These are phyloP conservation scores for Anhinga anhinga DNA, from an alignment of 2,113 vertebrate species.

Conservation along the genomic window DNA sequence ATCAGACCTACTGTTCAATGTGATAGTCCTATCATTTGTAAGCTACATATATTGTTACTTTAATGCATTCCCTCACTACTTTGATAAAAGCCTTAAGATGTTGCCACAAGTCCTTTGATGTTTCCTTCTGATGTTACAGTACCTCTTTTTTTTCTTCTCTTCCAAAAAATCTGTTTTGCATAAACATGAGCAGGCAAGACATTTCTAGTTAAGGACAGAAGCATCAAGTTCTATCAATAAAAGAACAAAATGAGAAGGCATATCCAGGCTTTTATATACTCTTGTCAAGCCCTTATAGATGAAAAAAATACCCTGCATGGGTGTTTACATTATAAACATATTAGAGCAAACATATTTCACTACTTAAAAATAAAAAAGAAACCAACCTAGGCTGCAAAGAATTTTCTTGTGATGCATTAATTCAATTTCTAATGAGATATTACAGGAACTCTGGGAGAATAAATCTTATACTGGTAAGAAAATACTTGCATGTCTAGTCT, in stretches of 20 bases:
- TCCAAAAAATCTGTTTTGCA: constrained; percentile 72
- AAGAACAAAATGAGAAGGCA: constrained; percentile 13
- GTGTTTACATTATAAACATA: constrained; percentile 8
- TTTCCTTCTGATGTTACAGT: constrained; percentile 78
- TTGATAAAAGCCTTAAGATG: constrained; percentile 80
- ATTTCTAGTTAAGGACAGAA: constrained; percentile 68
- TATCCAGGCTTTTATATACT: neutral
- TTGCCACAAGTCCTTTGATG: constrained; percentile 78
- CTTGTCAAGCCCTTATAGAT: neutral
- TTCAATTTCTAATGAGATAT: neutral
- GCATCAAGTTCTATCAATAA: constrained; percentile 62
- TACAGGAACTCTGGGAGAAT: neutral
- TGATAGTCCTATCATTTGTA: constrained; percentile 67
- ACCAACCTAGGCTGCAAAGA: neutral
- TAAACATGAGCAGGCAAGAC: constrained; percentile 74
- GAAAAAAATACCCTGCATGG: neutral
- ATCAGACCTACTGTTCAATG: constrained; percentile 60
- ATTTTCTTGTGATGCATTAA: neutral
- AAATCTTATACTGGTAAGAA: neutral
- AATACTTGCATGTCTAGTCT: neutral
- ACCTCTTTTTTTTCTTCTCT: constrained; percentile 23
- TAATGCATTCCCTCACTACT: constrained; percentile 81
- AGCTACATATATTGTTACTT: constrained; percentile 72
- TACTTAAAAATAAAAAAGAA: neutral
- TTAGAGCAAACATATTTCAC: neutral